Evolutionary conservation across 2,888 invertebrate genomes (phyloP), one percentile per base, ranked within the genome.

Genomic region (Thereva unica): DNA sequence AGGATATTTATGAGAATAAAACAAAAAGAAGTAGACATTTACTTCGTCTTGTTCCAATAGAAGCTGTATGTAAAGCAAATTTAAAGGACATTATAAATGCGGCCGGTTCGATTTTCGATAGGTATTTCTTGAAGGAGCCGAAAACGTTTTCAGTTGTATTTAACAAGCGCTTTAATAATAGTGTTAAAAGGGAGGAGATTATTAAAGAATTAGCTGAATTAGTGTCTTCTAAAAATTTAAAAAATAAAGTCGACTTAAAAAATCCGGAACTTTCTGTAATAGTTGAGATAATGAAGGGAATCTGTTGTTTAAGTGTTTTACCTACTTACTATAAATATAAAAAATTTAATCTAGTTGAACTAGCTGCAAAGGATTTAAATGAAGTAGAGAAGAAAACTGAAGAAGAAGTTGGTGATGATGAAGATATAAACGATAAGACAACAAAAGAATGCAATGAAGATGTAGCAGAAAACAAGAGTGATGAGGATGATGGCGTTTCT

Each of bases 321-420:
- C 89, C 89, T 38, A 86, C 93, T 78, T 96, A 91, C 80, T 84
- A 85, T 74, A 85, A 85, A 71, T 89, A 86, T 76, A 90, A 89
- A 73, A 95, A 94, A 78, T 96, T 92, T 80, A 96, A 96, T 83
- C 82, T 95, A 68, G 79, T 87, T 68, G 91, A 93, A 78, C 76
- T 87, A 47, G 38, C 41, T 70, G 38, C 41, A 34, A 57, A 45
- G 34, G 44, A 42, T 5, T 34, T 45, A 23, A 4, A 49, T 4
- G 40, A 61, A 35, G 40, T n/a, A 45, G 35, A 59, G 37, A 44
- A 35, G 10, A 59, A 2, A 23, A 23, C 23, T 23, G 23, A 23
- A 23, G 23, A 44, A 37, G 45, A 45, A 4, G 41, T 5, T 7
- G 7, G 5, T 6, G 34, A 10, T 12, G 41, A 55, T 7, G 55